phyloP scores from a whole-genome alignment of 2,797 vertebrate genomes.

The Siniperca undulata region DNA sequence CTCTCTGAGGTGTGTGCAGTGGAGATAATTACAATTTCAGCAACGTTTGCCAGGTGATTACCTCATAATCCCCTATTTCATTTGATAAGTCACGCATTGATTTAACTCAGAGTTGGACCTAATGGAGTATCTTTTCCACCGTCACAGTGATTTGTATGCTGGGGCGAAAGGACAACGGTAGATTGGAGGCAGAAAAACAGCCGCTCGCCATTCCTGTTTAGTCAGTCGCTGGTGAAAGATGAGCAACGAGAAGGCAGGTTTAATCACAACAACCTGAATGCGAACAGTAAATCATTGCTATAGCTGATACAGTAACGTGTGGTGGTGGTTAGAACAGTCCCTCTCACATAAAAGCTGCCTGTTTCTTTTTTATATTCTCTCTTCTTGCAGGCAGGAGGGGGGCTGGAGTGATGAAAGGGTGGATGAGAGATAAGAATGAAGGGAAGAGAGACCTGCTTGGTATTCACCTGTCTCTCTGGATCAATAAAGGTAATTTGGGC shows the following conservation, averaged over 20 bases:
- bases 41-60: conserved; percentile 87
- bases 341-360: conserved; percentile 51
- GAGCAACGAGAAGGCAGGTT: conserved; percentile 72
- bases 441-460: conserved; percentile 79
- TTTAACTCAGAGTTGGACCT: conserved; percentile 85
- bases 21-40: conserved; percentile 87
- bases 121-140: conserved; percentile 85
- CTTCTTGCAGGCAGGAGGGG: conserved; percentile 44
- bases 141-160: conserved; percentile 83
- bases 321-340: conserved; percentile 39
- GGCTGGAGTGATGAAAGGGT: conserved; percentile 55
- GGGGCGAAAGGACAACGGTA: conserved; percentile 80
- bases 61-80: conserved; percentile 87
- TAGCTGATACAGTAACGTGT: conserved; percentile 66
- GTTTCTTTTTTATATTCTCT: conserved; percentile 47
- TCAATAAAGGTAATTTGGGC: conserved; percentile 87
- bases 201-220: conserved; percentile 57
- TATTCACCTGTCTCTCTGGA: conserved; percentile 87
- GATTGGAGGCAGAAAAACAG: conserved; percentile 82
- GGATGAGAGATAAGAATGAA: conserved; percentile 66
- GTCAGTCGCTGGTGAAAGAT: conserved; percentile 60
- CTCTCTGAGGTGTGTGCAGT: conserved; percentile 73
- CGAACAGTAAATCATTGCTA: conserved; percentile 74
- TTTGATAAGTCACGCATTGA: conserved; percentile 88
- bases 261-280: conserved; percentile 73